Base-by-base conservation (phyloP, 1,140 invertebrate genomes). In the Drosophila asahinai region DNA sequence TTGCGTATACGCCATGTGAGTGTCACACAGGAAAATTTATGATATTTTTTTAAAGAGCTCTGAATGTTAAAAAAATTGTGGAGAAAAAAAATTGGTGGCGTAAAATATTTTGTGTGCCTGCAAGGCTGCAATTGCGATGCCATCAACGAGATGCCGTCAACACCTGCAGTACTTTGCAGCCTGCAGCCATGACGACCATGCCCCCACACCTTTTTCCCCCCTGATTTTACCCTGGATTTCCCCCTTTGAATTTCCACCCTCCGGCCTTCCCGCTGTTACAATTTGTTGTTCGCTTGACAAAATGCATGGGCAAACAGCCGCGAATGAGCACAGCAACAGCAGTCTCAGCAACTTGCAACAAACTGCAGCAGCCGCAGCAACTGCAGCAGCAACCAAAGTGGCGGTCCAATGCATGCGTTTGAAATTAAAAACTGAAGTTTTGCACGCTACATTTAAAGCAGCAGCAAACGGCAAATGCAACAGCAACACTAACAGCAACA, bases 401-500 rank as follows among this genome's bases (percentile, higher is more conserved):
- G 84, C 67, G 80, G 84, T 83, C 83, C 84, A 89, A 89, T 87
- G 84, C 72, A 83, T 89, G 84, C 83, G 84, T 89, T 83, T 78
- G 72, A 86, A 83, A 87, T 87, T 89, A 87, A 87, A 57, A 87
- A 87, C 83, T 87, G 83, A 87, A 89, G 83, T 89, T 87, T 89
- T 87, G 83, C 83, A 87, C 83, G 83, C 83, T 77, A 87, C 83
- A 87, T 87, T 87, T 83, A 83, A 89, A 87, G 84, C 84, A 30
- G 80, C 80, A 87, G 81, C 80, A 86, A 78, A 66, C 68, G 27
- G 74, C 68, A 81, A 67, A 77, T 52, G 65, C 76, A 70, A 66
- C 77, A 62, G 48, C 72, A 55, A 52, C 65, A 42, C 33, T 54
- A 47, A 12, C 57, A 62, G 25, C 54, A 57, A 11, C 57, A 36